Evolutionary conservation across 1,140 invertebrate genomes (phyloP).

Genomic region (Lamellibrachia luymesi): DNA sequence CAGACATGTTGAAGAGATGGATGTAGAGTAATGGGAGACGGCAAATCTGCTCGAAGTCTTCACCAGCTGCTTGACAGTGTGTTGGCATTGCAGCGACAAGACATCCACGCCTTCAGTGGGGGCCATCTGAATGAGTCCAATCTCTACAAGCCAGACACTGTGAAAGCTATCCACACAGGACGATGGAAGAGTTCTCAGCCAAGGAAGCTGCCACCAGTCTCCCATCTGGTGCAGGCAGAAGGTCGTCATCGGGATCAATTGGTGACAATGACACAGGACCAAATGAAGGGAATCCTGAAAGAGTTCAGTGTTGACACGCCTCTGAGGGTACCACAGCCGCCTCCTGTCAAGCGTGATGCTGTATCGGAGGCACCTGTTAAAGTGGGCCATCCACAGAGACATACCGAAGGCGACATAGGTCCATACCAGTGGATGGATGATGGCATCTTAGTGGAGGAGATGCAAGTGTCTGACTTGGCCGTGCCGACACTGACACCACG

Average conservation of each 20-base stretch:
- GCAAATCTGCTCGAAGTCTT: neutral
- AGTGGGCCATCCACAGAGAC: neutral
- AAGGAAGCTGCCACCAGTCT: neutral
- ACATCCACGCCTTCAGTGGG: constrained; percentile 11
- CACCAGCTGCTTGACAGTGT: constrained; percentile 9
- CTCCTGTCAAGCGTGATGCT: neutral
- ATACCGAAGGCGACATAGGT: neutral
- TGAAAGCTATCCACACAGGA: neutral
- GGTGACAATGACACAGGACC: neutral
- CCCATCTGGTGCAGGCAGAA: neutral
- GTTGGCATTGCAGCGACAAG: neutral
- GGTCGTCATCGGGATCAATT: neutral
- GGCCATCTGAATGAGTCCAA: constrained; percentile 15
- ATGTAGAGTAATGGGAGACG: neutral
- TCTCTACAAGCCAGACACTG: neutral
- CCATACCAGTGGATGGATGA: constrained; percentile 31
- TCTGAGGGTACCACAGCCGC: constrained; percentile 8
- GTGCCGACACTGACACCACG: neutral
- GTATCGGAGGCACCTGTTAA: neutral
- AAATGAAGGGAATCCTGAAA: constrained; percentile 24
- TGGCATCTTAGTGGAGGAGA: constrained; percentile 39
- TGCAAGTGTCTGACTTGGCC: constrained; percentile 37
- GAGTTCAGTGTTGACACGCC: constrained; percentile 28
- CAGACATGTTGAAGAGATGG: neutral
- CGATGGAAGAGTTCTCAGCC: constrained; percentile 14